Base-by-base conservation (phyloP, 2,113 vertebrate species). In the Apteryx mantelli region DNA sequence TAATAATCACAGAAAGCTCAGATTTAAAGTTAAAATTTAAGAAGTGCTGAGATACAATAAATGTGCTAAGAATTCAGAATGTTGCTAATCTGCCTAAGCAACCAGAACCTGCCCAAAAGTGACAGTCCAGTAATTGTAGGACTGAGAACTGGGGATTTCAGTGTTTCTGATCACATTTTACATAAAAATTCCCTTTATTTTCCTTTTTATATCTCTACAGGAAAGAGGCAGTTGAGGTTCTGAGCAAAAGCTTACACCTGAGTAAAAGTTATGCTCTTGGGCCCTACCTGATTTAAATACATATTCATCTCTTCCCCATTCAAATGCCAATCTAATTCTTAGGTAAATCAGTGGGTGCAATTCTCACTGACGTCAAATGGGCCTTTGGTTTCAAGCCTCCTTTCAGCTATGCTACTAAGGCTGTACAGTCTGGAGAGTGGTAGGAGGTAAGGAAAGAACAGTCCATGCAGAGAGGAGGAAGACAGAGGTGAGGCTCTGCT, bases 391-490 rank as follows among this genome's bases (percentile, higher is more conserved):
- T 74, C 73, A 61, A 63, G 34, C 8, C 16, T 81, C 38, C 26
- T 88, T 58, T 69, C 55, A 36, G 0, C 0, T 36, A 4, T 2
- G 1, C 4, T 46, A 32, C 17, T 25, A 3, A 61, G 70, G n/a
- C 75, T 89, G 38, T 76, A 61, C 24, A 8, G 3, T 19, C 28
- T 30, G 21, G 42, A 79, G 20, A 53, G 25, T 1, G 5, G 53
- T 44, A 80, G 79, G 63, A 63, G 38, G 44, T 44, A 65, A 69
- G 26, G 61, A 89, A 65, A 20, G 48, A 32, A 6, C 52, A 55
- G 71, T 32, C 30, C 13, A 22, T 10, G 24, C 42, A 55, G 19
- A 21, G n/a, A 83, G n/a, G 36, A 71, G 50, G 56, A 63, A 64
- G 24, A 42, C 15, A 36, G 17, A 32, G 36, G 36, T 48, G 16